A percentile compares a stretch with the other conserved stretches of the same genome.
Conservation (phyloP, 1,140 invertebrate species). For the Zophobas morio region DNA sequence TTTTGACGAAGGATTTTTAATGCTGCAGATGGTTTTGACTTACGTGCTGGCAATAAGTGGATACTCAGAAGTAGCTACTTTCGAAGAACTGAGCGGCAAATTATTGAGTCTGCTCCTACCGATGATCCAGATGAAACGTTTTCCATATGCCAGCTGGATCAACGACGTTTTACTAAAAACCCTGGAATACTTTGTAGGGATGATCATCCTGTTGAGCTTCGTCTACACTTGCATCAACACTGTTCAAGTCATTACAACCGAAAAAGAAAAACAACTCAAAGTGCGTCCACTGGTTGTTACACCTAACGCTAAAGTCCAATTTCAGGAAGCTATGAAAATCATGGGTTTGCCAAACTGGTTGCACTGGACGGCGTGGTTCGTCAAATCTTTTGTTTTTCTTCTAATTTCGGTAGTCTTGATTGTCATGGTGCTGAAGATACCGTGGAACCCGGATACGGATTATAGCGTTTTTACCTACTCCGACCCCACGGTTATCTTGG, state of each 20-base stretch:
- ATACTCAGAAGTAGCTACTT: constrained; percentile 3
- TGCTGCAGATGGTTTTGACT: constrained; percentile 77
- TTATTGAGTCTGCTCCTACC: constrained; percentile 68
- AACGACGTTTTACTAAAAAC: constrained; percentile 79
- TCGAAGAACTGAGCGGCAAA: constrained; percentile 55
- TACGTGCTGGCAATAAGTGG: constrained; percentile 67
- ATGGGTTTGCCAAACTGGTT: constrained; percentile 88
- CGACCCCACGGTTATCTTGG: constrained; percentile 64
- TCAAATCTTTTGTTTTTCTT: constrained; percentile 82
- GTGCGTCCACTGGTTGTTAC: constrained; percentile 59
- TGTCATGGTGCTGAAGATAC: constrained; percentile 66
- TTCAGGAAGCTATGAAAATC: constrained; percentile 63
- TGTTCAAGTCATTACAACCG: constrained; percentile 77
- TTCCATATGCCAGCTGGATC: constrained; percentile 83
- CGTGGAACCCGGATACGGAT: constrained; percentile 58
- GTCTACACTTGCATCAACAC: constrained; percentile 85
- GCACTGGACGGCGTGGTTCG: constrained; percentile 89
- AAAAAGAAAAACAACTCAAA: constrained; percentile 78
- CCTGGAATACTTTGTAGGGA: constrained; percentile 79
- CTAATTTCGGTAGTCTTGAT: constrained; percentile 74
- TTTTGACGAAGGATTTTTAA: constrained; percentile 78
- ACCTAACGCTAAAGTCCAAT: neutral
- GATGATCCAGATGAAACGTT: constrained; percentile 73
- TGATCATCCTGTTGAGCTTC: constrained; percentile 84
- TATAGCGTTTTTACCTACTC: constrained; percentile 60